These are phyloP conservation scores for Heteronetta atricapilla DNA, from an alignment of 2,113 vertebrate genomes.

Conservation along the genomic window DNA sequence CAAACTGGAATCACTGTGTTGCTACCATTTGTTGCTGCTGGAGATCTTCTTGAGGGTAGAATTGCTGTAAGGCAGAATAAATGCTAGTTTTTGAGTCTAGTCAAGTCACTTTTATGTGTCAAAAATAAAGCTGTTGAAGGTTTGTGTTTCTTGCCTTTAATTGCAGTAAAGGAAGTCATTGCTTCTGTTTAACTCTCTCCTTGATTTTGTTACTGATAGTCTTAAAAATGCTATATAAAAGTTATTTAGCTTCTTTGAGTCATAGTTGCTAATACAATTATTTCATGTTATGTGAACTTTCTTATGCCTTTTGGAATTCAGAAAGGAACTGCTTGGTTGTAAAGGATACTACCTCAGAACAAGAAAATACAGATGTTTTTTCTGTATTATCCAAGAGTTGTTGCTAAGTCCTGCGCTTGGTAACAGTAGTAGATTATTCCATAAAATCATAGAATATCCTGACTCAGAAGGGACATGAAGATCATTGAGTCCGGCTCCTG, in stretches of 20 bases:
- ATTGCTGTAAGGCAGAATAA: not conserved
- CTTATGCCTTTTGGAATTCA: not conserved
- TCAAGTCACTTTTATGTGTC: not conserved
- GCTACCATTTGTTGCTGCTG: not conserved
- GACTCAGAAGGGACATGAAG: not conserved
- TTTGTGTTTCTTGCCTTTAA: not conserved
- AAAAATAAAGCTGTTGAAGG: not conserved
- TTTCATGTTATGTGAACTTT: not conserved
- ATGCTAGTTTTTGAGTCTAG: not conserved
- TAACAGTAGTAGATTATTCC: not conserved
- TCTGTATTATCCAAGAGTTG: not conserved
- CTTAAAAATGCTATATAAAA: not conserved
- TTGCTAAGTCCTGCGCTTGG: not conserved
- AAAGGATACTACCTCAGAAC: not conserved
- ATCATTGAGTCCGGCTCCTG: not conserved
- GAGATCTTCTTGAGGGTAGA: not conserved
- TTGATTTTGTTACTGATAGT: not conserved
- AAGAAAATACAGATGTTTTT: not conserved
- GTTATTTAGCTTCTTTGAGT: not conserved
- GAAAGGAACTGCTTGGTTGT: not conserved
- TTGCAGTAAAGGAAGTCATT: not conserved
- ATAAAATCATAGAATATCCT: not conserved
- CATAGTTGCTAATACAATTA: not conserved
- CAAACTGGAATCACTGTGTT: not conserved
- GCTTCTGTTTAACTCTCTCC: not conserved